phyloP scores from a whole-genome alignment of 1,140 invertebrate species.

The Sarcophaga bullata region DNA sequence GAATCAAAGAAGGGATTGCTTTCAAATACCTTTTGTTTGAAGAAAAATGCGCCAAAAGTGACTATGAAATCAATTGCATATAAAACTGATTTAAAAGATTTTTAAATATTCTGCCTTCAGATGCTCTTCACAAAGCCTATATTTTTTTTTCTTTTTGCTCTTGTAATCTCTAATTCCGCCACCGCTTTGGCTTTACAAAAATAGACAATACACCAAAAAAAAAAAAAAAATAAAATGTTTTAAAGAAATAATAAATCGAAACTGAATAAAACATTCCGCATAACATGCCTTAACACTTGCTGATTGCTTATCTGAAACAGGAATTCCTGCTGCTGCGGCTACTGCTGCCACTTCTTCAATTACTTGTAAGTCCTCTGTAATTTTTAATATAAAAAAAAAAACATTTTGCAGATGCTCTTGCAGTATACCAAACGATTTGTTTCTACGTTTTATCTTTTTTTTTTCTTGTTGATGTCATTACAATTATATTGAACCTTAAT shows the following conservation, averaged over 20 bases:
- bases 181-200: not conserved
- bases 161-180: not conserved
- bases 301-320: not conserved
- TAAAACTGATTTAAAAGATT: conserved; percentile 27
- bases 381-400: no score
- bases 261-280: not conserved
- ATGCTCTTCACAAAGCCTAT: not conserved
- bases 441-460: not conserved
- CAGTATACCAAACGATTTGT: not conserved
- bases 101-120: not conserved
- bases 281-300: conserved; percentile 13
- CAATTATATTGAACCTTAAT: conserved; percentile 17
- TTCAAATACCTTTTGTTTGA: conserved; percentile 29
- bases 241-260: no score
- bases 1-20: not conserved
- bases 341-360: not conserved
- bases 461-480: conserved; percentile 13
- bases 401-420: conserved; percentile 15
- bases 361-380: not conserved
- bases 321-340: no score
- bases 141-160: not conserved
- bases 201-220: not conserved
- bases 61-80: conserved; percentile 30
- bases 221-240: not conserved
- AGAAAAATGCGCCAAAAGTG: conserved; percentile 43